Evolutionary conservation across 2,113 vertebrate genomes (phyloP).

Genomic region (Tetraodon nigroviridis): DNA sequence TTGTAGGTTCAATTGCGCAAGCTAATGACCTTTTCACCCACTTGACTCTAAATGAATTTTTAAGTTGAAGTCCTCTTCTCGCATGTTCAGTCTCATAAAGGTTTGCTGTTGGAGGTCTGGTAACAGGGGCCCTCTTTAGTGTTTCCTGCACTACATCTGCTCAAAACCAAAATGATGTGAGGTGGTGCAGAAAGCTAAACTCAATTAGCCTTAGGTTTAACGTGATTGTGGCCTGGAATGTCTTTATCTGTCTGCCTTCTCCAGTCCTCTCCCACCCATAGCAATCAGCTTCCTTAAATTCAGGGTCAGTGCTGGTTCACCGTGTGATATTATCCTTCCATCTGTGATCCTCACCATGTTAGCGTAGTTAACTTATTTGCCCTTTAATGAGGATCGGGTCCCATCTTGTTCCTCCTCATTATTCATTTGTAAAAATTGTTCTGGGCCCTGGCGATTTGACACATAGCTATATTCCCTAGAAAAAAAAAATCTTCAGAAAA

Average conservation of each 20-base stretch:
- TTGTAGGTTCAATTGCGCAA: background rate
- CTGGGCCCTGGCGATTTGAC: background rate
- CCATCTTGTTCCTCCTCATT: background rate
- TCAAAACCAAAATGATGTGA: conserved; percentile 36
- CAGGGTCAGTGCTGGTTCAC: conserved; percentile 49
- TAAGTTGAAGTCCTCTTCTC: background rate
- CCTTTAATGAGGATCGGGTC: background rate
- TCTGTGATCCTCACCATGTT: conserved; percentile 6
- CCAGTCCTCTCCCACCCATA: conserved; percentile 19
- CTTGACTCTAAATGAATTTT: background rate
- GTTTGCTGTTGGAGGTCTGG: background rate
- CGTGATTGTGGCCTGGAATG: conserved; percentile 50
- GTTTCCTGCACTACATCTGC: conserved; percentile 8
- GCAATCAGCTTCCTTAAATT: conserved; percentile 47
- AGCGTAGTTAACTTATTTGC: conserved; percentile 11
- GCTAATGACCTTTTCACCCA: background rate
- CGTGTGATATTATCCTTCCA: conserved; percentile 27
- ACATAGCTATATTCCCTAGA: background rate
- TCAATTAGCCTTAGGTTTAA: conserved; percentile 41
- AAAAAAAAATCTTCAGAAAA: too few relatives aligned
- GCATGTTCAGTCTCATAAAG: conserved; percentile 1
- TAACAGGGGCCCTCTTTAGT: background rate
- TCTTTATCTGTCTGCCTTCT: conserved; percentile 48
- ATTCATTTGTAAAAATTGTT: background rate
- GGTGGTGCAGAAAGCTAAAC: conserved; percentile 46